Evolutionary conservation across 2,113 vertebrate genomes (phyloP), one percentile per base, ranked within the genome.

Genomic region (Macquaria ambigua): DNA sequence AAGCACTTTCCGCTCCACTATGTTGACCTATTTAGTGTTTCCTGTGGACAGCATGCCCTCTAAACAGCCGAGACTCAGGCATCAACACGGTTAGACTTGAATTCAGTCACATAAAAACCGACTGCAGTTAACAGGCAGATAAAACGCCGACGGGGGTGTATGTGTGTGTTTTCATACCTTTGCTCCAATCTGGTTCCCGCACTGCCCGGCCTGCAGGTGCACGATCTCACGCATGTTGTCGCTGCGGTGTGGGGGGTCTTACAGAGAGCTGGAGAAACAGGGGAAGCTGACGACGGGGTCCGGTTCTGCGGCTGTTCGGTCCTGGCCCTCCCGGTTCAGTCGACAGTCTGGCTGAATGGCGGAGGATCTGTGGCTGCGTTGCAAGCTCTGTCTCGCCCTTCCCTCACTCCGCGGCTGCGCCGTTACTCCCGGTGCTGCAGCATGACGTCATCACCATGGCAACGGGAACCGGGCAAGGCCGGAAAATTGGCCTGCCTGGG

Each of bases 131-230:
- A 79, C 31, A 56, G 71, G 72, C 39, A 16, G n/a, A 21, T 23
- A 9, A 48, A n/a, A n/a, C 14, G 9, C 9, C 28, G 6, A 37
- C 28, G 16, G 6, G n/a, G n/a, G n/a, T 18, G 62, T 69, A 31
- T 1, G 28, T 20, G 31, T 8, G 34, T 23, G 23, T 25, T 48
- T 25, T 21, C 82, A 9, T 90, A 94, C 93, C 92, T 94, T 94
- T 12, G 93, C 93, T 81, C 93, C 93, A 81, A 94, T 94, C 91
- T 94, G 93, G 86, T 94, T 94, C 0, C 93, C 93, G 91, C 93
- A 94, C 87, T 94, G 93, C 0, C 93, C 93, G 86, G 93, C 93
- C 66, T 94, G 93, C 53, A 94, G 90, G 52, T 94, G 93, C 71
- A 94, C 92, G 28, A 94, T 94, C 70, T 94, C 93, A 74, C 93